Base-by-base conservation (phyloP, 2,888 invertebrate species). In the Cheilosia scutellata region DNA sequence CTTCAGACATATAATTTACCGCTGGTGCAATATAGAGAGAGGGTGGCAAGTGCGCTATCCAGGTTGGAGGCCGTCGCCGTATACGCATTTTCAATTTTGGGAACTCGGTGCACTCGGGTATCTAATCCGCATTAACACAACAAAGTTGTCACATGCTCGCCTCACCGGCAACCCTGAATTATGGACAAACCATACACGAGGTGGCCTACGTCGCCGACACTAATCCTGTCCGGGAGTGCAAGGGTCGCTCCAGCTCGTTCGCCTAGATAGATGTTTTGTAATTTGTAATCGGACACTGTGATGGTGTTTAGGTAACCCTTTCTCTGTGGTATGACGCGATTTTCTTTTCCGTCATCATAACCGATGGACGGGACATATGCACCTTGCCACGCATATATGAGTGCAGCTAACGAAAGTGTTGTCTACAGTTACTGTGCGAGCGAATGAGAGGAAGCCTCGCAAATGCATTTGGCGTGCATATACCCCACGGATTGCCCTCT, bases 201-300 rank as follows among this genome's bases (percentile, higher is more conserved):
- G 47, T 49, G 60, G 44, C 66, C 66, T 37, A 37, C 37, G 47
- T 47, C 25, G 76, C 5, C 71, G 66, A 63, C 76, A 86, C 72
- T 86, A 80, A 86, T 86, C 76, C 84, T 60, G 53, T 68, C 55
- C 53, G 53, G 47, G 82, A 82, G 82, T 62, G 72, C 72, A 86
- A 86, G 80, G 86, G 82, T 82, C 82, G 82, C 66, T 72, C 66
- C 60, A 63, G 68, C 80, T 58, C 78, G 42, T 47, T 74, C 27
- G 71, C 55, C 77, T 84, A 70, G 83, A 68, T 84, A 70, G 83
- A 68, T 75, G 70, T 76, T 80, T 60, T 63, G 49, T 51, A 68
- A 55, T 57, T 68, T 57, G 86, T 68, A 86, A 86, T 77, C 71
- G 62, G 82, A 82, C 55, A 86, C 82, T 68, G 62, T 51, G 75